Conservation (phyloP, 2,113 vertebrate species). For the Colossoma macropomum region DNA sequence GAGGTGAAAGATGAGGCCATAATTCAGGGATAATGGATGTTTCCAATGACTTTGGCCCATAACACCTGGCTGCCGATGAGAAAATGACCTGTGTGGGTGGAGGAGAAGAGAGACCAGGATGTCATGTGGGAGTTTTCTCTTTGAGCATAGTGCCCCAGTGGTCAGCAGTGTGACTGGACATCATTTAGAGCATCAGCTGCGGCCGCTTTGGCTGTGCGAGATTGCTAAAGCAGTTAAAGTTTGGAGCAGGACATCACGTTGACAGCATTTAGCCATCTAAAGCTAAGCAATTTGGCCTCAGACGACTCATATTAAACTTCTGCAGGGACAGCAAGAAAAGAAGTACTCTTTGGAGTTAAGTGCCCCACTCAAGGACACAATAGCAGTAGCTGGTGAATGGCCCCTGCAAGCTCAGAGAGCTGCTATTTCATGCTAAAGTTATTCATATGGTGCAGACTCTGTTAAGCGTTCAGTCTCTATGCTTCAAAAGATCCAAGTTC, state of each 20-base stretch:
- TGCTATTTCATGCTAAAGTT: background rate
- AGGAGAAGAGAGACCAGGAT: background rate
- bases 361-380: background rate
- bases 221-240: background rate
- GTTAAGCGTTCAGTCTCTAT: too few relatives aligned
- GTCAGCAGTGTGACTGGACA: background rate
- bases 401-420: background rate
- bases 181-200: too few relatives aligned
- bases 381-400: background rate
- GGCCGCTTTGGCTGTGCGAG: too few relatives aligned
- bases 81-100: conserved; percentile 20
- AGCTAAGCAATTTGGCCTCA: background rate
- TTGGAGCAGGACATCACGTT: too few relatives aligned
- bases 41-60: conserved; percentile 52
- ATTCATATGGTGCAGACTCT: background rate
- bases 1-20: conserved; percentile 39
- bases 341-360: background rate
- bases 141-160: background rate
- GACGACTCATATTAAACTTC: background rate
- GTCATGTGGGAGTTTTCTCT: background rate
- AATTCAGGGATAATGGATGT: conserved; percentile 56
- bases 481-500: background rate
- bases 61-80: conserved; percentile 40
- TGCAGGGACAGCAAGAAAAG: background rate
- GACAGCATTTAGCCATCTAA: background rate